Base-by-base conservation (phyloP, 2,888 invertebrate genomes). In the Polydrusus tereticollis region DNA sequence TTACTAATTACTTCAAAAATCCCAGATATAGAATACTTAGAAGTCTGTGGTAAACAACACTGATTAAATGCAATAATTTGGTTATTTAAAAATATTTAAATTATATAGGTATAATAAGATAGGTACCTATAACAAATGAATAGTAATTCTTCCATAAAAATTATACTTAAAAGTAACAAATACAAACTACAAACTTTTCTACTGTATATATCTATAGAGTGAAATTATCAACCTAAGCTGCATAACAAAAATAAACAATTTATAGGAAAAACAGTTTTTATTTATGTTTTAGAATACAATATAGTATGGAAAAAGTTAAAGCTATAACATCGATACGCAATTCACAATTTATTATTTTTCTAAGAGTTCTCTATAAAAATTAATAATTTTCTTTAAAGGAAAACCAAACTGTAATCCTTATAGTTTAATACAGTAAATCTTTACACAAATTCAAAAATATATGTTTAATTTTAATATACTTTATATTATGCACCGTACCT, bases 241-340 rank as follows among this genome's bases (percentile, higher is more conserved):
- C 26, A 26, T 26, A 26, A 26, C 26, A 29, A 29, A 55, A 55
- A 55, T 55, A 55, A 55, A 55, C 52, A 29, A 55, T 47, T 62
- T 82, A 82, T 81, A 81, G 81, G 82, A 82, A 82, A 74, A 82
- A 82, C 82, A 82, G 80, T 81, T 82, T 41, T 80, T 81, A 81
- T 82, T 81, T 74, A 78, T 59, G 76, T 77, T 80, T 81, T 78
- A 81, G 79, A 77, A 82, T 82, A 82, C 82, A 82, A 78, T 76
- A 80, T 81, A 80, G 80, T 79, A 72, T 71, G 81, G 80, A 82
- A 82, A n/a, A 82, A 80, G 79, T 82, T 82, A 82, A 82, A 82
- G 81, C 82, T 82, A 81, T 79, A 80, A 82, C 78, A 82, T 78
- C 78, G 76, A 79, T 77, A 80, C 80, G 78, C 81, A 80, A 81